These are phyloP conservation scores for Apocheima hispidaria DNA, from an alignment of 2,888 invertebrate genomes.

Conservation along the genomic window DNA sequence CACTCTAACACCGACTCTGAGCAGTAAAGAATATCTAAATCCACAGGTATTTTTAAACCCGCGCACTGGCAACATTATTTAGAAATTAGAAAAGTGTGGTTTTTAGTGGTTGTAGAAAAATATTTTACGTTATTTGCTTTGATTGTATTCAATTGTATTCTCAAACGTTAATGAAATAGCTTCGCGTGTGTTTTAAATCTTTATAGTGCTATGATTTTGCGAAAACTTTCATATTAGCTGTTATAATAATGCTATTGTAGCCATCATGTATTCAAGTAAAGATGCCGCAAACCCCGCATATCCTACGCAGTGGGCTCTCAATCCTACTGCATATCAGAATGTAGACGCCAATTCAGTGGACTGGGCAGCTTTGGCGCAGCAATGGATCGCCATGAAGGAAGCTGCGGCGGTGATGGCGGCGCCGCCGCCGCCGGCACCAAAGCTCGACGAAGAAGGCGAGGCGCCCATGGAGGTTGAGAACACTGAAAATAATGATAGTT, in stretches of 20 bases:
- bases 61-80: not conserved
- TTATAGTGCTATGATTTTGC: conserved; percentile 28
- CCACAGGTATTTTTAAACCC: not conserved
- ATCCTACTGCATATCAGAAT: conserved; percentile 93
- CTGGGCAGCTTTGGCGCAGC: conserved; percentile 98
- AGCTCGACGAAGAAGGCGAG: conserved; percentile 90
- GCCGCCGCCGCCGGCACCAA: conserved; percentile 86
- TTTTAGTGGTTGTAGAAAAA: not conserved
- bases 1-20: not conserved
- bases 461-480: conserved; percentile 95
- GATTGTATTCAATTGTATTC: conserved; percentile 3
- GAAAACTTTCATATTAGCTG: conserved; percentile 9
- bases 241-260: conserved; percentile 41
- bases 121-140: not conserved
- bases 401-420: conserved; percentile 87
- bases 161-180: not conserved
- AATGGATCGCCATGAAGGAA: conserved; percentile 99
- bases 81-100: not conserved
- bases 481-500: conserved; percentile 84
- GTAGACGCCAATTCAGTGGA: conserved; percentile 95
- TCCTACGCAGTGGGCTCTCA: conserved; percentile 92
- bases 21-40: not conserved
- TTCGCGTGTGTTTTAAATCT: not conserved
- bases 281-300: conserved; percentile 88
- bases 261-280: conserved; percentile 86